A percentile compares a stretch with the other conserved stretches of the same genome.
These are phyloP conservation scores for Tychaedon coryphoeus DNA, from an alignment of 2,113 vertebrate species.

Conservation along the genomic window DNA sequence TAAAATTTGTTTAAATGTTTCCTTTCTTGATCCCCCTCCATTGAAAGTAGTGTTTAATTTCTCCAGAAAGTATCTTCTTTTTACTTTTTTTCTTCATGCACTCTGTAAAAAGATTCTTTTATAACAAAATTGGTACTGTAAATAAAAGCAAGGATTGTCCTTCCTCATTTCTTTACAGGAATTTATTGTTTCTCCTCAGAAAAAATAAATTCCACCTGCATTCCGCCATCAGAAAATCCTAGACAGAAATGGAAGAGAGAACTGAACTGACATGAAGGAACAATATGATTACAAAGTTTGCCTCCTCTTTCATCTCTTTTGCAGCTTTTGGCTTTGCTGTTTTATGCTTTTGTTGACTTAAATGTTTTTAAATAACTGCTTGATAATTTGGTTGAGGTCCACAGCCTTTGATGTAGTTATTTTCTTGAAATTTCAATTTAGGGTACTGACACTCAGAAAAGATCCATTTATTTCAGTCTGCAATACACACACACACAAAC, in stretches of 20 bases:
- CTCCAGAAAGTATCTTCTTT: neutral
- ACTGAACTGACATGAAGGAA: neutral
- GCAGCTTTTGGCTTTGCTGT: neutral
- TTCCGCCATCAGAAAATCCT: neutral
- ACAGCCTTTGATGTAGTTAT: neutral
- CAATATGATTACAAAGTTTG: neutral
- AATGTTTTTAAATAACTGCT: neutral
- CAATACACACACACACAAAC: no score
- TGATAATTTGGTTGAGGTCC: neutral
- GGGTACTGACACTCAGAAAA: neutral
- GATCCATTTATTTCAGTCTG: neutral
- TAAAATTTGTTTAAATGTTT: neutral
- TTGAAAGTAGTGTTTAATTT: neutral
- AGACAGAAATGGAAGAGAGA: neutral
- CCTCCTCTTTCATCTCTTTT: neutral
- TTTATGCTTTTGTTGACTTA: neutral
- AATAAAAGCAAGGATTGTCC: neutral
- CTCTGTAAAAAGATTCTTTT: neutral
- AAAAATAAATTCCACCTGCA: neutral
- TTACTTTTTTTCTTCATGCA: neutral
- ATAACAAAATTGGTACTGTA: neutral
- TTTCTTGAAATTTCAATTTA: neutral
- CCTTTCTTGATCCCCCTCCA: neutral
- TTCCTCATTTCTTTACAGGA: neutral
- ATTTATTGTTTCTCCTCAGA: neutral